phyloP scores from a whole-genome alignment of 2,113 vertebrate species.

The Indri indri region DNA sequence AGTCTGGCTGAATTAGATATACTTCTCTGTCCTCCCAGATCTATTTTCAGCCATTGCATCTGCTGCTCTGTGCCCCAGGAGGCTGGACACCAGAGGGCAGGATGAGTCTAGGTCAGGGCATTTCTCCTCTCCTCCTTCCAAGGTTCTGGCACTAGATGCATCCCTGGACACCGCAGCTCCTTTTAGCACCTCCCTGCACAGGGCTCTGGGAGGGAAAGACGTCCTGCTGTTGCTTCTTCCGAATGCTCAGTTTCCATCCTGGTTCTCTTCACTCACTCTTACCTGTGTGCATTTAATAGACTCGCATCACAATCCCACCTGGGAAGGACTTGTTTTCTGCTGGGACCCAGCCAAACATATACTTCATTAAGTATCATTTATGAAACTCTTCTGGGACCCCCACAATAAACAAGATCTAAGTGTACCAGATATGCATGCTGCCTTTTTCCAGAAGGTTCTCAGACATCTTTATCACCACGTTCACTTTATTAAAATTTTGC shows the following conservation, averaged over 20 bases:
- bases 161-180: not conserved
- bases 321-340: not conserved
- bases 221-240: not conserved
- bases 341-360: not conserved
- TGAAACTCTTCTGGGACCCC: not conserved
- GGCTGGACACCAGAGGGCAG: not conserved
- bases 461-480: not conserved
- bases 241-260: not conserved
- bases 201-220: not conserved
- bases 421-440: not conserved
- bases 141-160: not conserved
- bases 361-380: not conserved
- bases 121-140: not conserved
- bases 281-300: not conserved
- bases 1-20: not conserved
- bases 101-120: not conserved
- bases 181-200: rapidly evolving
- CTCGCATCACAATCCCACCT: not conserved
- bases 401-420: not conserved
- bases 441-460: not conserved
- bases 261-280: not conserved
- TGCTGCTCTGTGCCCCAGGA: not conserved
- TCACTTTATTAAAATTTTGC: not conserved
- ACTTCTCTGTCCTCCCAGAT: not conserved
- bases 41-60: not conserved